Percentiles rank a stretch among this genome's conserved stretches.
Conservation (phyloP, 1,140 invertebrate genomes). For the Cryptotermes secundus region DNA sequence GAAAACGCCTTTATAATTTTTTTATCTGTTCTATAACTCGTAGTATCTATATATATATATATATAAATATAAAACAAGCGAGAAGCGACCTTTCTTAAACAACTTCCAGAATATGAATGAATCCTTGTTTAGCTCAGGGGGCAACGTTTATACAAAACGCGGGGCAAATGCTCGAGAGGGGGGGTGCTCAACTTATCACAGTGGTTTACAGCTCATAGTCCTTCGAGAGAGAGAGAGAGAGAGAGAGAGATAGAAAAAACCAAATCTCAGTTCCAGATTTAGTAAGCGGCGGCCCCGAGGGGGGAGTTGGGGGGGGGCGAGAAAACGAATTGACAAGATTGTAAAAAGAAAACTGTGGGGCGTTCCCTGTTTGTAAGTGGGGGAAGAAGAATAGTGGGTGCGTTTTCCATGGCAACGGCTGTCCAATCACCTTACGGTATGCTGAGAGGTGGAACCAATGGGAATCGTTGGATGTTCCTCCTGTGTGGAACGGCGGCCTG, state of each 20-base stretch:
- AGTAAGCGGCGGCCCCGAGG: not conserved
- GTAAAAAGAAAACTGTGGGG: not conserved
- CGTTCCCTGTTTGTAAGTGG: not conserved
- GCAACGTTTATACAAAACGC: conserved; percentile 7
- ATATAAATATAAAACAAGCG: too few relatives aligned
- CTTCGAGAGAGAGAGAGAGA: not conserved
- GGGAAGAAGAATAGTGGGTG: not conserved
- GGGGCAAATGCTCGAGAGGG: not conserved
- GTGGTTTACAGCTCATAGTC: not conserved
- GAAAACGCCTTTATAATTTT: not conserved
- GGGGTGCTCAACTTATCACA: not conserved
- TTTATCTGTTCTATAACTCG: not conserved
- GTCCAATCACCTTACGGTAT: not conserved
- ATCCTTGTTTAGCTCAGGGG: not conserved
- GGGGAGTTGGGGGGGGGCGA: not conserved
- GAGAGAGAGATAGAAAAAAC: not conserved
- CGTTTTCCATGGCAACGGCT: not conserved
- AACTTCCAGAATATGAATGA: not conserved
- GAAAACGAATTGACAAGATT: not conserved
- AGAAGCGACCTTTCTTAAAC: not conserved
- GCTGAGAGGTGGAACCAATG: not conserved
- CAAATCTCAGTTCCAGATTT: not conserved
- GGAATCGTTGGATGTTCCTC: not conserved
- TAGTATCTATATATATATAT: not conserved
- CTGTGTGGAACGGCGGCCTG: not conserved